Base-by-base conservation (phyloP, 2,888 invertebrate genomes). In the Latrodectus hesperus region DNA sequence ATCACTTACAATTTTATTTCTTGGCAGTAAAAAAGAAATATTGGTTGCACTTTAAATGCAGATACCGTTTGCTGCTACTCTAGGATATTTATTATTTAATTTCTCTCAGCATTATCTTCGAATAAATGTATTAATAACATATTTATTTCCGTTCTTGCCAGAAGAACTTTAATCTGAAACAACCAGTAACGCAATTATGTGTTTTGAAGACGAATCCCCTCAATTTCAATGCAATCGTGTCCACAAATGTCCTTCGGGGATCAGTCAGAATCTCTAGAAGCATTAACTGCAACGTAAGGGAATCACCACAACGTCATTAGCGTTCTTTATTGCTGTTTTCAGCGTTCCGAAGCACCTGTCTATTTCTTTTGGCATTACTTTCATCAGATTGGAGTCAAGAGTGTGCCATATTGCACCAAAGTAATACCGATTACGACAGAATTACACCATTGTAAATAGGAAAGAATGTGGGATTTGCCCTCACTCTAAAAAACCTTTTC, bases 301-400 rank as follows among this genome's bases (percentile, higher is more conserved):
- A 76, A 65, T 65, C 76, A 65, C 60, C 64, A 49, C 51, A 60
- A 64, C 64, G 65, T 65, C 65, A 64, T 76, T 76, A 76, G 76
- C 65, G 65, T 65, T 65, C 76, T 64, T 76, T 49, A 64, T 49
- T 64, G 76, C 75, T 76, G 65, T 76, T 51, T 76, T 76, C 76
- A 76, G 76, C 65, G 64, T 76, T 76, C 76, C 17, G 76, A 65
- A 76, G 76, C 51, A 65, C 65, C 76, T 76, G 76, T 49, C 76
- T 76, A 76, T 76, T 76, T 76, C 76, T 51, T 76, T 49, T 49
- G 64, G 51, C 65, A 65, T 65, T 76, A 60, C 64, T 76, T 76
- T 38, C 49, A 11, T 14, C n/a, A n/a, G 76, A 65, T 17, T 17
- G 64, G 65, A 65, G n/a, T 9, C 16, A 51, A 51, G n/a, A 16